Evolutionary conservation across 2,113 vertebrate genomes (phyloP), one percentile per base, ranked within the genome.

Genomic region (Australoheros scitulus): DNA sequence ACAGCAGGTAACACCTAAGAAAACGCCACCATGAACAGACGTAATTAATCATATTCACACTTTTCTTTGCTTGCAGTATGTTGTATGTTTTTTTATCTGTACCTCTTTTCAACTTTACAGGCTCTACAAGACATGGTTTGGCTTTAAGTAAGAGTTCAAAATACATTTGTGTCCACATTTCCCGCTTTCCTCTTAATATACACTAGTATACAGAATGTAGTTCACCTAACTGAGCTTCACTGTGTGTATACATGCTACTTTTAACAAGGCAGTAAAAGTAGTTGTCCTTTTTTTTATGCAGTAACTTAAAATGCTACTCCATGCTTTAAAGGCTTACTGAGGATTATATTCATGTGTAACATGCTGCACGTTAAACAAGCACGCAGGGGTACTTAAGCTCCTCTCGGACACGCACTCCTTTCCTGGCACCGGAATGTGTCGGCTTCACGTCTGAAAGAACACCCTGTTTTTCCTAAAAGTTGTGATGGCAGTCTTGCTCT

Each of bases 71-170:
- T 58, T 47, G 13, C 10, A 26, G 9, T 61, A 2, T 4, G 61
- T 15, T 65, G 34, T 64, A 47, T 59, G 75, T 34, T 72, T 74
- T 74, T 70, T 78, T 61, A 55, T 80, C 13, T 76, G 13, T 20
- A 5, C 76, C 29, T 93, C 22, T 89, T 64, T 89, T 79, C 72
- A 76, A 92, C 83, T 92, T 94, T 91, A 77, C 96, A 96, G 96
- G 94, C 88, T 92, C 83, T 93, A 93, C 94, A 94, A 88, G 92
- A 93, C 95, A 82, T 94, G 96, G 91, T 95, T 97, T 95, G 95
- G 92, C 93, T 95, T 97, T 95, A 95, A 94, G 96, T 97, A 97
- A 96, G 94, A 93, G 22, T 59, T 83, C n/a, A 68, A 38, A 86
- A 60, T 50, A 20, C 43, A 38, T 58, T 68, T 81, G 5, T 88